phyloP scores from a whole-genome alignment of 2,113 vertebrate genomes.

The Dissostichus mawsoni region DNA sequence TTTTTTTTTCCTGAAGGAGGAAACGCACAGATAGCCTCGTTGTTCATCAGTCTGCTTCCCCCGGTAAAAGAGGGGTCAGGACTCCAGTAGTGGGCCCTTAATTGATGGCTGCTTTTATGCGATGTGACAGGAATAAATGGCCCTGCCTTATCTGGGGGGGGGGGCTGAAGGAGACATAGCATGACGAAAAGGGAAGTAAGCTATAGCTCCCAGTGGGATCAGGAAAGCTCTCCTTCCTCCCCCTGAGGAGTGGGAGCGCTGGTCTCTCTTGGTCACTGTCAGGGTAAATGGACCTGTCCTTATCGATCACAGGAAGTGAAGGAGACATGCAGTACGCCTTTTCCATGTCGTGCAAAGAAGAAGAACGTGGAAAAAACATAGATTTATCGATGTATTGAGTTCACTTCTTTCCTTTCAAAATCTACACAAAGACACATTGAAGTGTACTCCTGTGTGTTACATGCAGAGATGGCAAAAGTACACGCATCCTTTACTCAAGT shows the following conservation, averaged over 20 bases:
- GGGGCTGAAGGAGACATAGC: slow-evolving; percentile 56
- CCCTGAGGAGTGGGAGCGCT: slow-evolving; percentile 41
- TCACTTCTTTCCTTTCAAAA: slow-evolving; percentile 16
- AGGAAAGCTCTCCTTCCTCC: slow-evolving; percentile 26
- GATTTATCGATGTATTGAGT: slow-evolving; percentile 18
- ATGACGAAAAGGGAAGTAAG: slow-evolving; percentile 66
- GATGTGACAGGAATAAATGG: slow-evolving; percentile 78
- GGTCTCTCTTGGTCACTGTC: slow-evolving; percentile 55
- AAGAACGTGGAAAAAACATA: background rate
- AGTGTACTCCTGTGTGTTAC: too few species aligned
- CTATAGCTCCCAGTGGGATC: slow-evolving; percentile 66
- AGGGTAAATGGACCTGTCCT: slow-evolving; percentile 54
- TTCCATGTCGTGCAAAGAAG: slow-evolving; percentile 5
- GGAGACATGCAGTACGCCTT: slow-evolving; percentile 4
- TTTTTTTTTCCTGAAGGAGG: slow-evolving; percentile 49
- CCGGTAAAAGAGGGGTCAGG: slow-evolving; percentile 77
- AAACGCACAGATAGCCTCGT: slow-evolving; percentile 58
- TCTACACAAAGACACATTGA: background rate
- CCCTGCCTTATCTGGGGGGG: slow-evolving; percentile 58
- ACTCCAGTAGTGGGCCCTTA: slow-evolving; percentile 62
- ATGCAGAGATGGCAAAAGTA: too few species aligned
- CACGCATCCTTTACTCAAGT: too few species aligned
- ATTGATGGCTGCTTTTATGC: slow-evolving; percentile 82
- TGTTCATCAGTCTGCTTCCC: slow-evolving; percentile 67
- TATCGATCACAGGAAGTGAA: slow-evolving; percentile 65